Evolutionary conservation across 2,888 invertebrate species (phyloP).

Genomic region (Stegophylla sp.): DNA sequence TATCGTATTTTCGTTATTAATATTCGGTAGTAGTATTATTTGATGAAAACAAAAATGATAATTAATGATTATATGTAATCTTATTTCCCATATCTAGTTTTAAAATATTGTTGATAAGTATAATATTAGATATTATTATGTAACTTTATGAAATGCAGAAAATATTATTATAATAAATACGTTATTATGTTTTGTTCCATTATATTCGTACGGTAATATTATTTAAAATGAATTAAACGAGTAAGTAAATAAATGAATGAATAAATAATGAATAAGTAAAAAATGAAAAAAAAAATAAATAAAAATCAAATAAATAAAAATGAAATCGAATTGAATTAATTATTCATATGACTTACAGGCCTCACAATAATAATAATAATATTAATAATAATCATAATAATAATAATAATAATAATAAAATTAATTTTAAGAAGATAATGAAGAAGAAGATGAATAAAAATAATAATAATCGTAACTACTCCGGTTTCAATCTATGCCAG

Average conservation of each 20-base stretch:
- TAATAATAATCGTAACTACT: constrained; percentile 67
- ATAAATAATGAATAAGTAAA: not conserved
- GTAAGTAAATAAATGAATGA: not conserved
- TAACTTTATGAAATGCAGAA: constrained; percentile 47
- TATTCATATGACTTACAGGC: constrained; percentile 3
- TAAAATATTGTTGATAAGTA: constrained; percentile 30
- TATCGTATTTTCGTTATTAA: constrained; percentile 12
- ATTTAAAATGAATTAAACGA: not conserved
- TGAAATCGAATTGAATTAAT: not conserved
- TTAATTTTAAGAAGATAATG: not conserved
- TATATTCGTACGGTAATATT: constrained; percentile 13
- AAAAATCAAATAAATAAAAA: not conserved
- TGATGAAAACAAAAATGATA: constrained; percentile 29
- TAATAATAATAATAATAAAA: constrained; percentile 27
- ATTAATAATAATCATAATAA: not conserved
- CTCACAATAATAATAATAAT: constrained; percentile 22
- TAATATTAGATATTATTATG: constrained; percentile 28
- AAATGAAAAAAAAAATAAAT: not conserved
- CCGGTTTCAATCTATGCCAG: constrained; percentile 96
- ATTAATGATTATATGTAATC: too few species aligned
- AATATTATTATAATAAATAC: constrained; percentile 46
- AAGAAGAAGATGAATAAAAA: constrained; percentile 2
- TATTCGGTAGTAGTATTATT: constrained; percentile 4
- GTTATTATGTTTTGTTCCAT: constrained; percentile 47
- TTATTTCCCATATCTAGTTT: constrained; percentile 47